A percentile compares a stretch with the other conserved stretches of the same genome.
Conservation (phyloP, 2,113 vertebrate genomes). For the Engraulis encrasicolus region DNA sequence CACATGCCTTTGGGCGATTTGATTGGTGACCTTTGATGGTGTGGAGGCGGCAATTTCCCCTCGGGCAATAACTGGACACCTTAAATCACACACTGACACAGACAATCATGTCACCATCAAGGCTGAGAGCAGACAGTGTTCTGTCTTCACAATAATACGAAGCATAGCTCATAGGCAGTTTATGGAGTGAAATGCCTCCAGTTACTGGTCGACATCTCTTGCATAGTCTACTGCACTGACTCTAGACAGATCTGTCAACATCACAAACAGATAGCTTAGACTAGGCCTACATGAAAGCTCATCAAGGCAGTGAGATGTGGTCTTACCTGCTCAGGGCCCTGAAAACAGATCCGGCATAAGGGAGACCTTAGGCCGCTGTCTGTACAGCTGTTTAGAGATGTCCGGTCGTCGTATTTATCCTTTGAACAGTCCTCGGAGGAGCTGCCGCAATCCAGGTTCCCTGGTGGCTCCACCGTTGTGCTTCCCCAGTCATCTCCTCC, state of each 20-base stretch:
- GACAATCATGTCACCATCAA: neutral
- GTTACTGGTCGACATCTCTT: neutral
- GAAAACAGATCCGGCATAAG: conserved; percentile 90
- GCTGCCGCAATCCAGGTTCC: conserved; percentile 76
- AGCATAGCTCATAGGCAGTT: neutral
- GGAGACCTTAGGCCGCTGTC: conserved; percentile 87
- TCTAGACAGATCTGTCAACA: neutral
- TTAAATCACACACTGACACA: conserved; percentile 21
- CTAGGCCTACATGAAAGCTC: neutral
- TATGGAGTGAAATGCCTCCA: neutral
- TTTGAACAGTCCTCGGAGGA: conserved; percentile 83
- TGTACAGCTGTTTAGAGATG: conserved; percentile 82
- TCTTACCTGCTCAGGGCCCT: conserved; percentile 84
- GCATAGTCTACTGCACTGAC: neutral
- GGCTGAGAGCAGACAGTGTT: neutral
- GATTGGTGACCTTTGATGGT: conserved; percentile 16
- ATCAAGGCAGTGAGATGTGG: neutral
- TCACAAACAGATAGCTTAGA: neutral
- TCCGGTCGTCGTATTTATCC: conserved; percentile 81
- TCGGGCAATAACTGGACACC: neutral
- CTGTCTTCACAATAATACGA: neutral
- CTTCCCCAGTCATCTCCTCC: conserved; percentile 75
- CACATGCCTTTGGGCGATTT: neutral
- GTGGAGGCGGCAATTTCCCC: neutral
- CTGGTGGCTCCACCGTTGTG: conserved; percentile 67